Conservation (phyloP, 2,888 invertebrate genomes). For the Dascillus cervinus region DNA sequence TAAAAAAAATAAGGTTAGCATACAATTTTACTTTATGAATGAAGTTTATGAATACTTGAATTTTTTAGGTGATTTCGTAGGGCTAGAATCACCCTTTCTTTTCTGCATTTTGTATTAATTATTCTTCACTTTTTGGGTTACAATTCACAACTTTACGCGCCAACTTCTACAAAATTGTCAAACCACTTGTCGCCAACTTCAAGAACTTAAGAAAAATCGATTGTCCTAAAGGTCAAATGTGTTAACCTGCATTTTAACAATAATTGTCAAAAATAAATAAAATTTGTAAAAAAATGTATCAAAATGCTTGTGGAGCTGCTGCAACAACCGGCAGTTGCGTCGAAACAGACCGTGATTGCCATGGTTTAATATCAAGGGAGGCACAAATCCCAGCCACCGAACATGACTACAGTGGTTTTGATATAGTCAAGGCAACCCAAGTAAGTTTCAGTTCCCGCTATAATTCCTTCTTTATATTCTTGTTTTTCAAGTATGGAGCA, state of each 20-base stretch:
- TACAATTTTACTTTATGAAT: background rate
- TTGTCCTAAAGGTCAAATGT: constrained; percentile 12
- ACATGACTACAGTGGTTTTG: constrained; percentile 73
- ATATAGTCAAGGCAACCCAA: constrained; percentile 93
- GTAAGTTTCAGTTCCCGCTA: too few species aligned
- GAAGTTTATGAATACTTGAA: constrained; percentile 12
- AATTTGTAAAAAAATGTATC: constrained; percentile 48
- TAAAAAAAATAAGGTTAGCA: constrained; percentile 4
- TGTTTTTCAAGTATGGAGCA: constrained; percentile 71
- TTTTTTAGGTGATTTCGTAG: constrained; percentile 14
- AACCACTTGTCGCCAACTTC: background rate
- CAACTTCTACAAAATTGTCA: background rate
- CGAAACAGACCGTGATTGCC: constrained; percentile 54
- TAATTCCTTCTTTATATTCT: too few species aligned
- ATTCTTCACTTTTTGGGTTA: background rate
- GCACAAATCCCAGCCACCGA: constrained; percentile 56
- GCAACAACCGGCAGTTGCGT: constrained; percentile 55
- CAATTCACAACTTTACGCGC: constrained; percentile 1
- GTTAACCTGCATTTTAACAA: constrained; percentile 12
- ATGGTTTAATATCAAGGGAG: constrained; percentile 54
- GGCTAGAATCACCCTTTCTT: constrained; percentile 5
- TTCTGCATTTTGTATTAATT: constrained; percentile 7
- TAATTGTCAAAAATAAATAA: background rate
- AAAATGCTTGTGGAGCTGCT: constrained; percentile 65
- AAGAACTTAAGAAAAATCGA: constrained; percentile 2